Evolutionary conservation across 2,113 vertebrate genomes (phyloP), one percentile per base, ranked within the genome.

Genomic region (Butorides virescens): DNA sequence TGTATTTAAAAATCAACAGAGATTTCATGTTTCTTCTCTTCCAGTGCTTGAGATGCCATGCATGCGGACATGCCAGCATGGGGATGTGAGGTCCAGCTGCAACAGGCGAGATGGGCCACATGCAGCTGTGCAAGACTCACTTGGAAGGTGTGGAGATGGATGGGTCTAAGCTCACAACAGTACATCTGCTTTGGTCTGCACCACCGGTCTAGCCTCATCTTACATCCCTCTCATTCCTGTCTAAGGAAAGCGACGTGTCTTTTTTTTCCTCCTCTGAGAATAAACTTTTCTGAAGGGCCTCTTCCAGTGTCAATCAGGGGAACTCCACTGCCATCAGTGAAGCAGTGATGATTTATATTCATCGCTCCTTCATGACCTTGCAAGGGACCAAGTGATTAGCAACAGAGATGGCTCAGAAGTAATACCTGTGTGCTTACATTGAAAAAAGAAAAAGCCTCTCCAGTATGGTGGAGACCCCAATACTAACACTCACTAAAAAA

Each of bases 1-100:
- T 32, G 9, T 95, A 91, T 81, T 96, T 93, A 90, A 97, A 85
- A 97, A 93, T 85, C 46, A 87, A 59, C 27, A 47, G 27, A 68
- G 26, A 65, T 90, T 56, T 79, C 36, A 65, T 13, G 44, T 82
- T 59, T 82, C 47, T 82, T 73, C 27, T 88, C 39, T 84, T 70
- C 19, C 59, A 80, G n/a, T 34, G 30, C 59, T 73, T 0, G 2
- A 87, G 42, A 62, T 58, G 11, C 58, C 78, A 78, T 1, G 7
- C 0, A 0, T 1, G 4, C 25, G 50, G 47, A 36, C 30, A 17
- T 17, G 39, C 11, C n/a, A 42, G 32, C 53, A 44, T 0, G 6
- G 13, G 22, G 32, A 25, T 47, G 39, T 9, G 46, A 72, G 11
- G 21, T 65, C 44, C 27, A 59, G 53, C 4, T 61, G 62, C 61